Conservation (phyloP, 2,797 vertebrate genomes). For the Rhinella marina region DNA sequence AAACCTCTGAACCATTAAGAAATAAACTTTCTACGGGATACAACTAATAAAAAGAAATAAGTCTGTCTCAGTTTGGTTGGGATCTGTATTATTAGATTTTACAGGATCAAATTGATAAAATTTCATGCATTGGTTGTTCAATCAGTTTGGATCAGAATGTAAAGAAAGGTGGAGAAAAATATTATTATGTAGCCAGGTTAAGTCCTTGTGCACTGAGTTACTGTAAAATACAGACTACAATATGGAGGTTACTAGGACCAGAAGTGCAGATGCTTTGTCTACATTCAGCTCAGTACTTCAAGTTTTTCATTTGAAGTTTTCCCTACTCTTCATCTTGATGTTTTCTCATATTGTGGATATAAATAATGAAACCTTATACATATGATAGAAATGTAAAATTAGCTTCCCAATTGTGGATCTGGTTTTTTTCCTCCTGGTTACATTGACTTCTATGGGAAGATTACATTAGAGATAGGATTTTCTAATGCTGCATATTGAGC, state of each 20-base stretch:
- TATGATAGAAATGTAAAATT: not conserved
- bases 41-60: not conserved
- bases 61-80: not conserved
- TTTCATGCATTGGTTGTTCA: constrained; percentile 1
- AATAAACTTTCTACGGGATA: not conserved
- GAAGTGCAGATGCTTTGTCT: not conserved
- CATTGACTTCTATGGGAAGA: not conserved
- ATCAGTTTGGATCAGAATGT: not conserved
- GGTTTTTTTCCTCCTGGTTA: not conserved
- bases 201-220: not conserved
- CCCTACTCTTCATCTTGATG: not conserved
- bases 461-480: not conserved
- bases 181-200: not conserved
- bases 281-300: not conserved
- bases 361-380: not conserved
- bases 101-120: not conserved
- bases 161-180: not conserved
- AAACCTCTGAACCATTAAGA: too few species aligned
- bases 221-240: not conserved
- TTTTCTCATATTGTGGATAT: not conserved
- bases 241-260: not conserved
- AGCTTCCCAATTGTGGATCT: not conserved
- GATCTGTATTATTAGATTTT: not conserved
- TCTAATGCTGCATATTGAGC: not conserved
- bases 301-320: not conserved